phyloP scores from a whole-genome alignment of 2,797 vertebrate species.

The Aphelocoma californica region DNA sequence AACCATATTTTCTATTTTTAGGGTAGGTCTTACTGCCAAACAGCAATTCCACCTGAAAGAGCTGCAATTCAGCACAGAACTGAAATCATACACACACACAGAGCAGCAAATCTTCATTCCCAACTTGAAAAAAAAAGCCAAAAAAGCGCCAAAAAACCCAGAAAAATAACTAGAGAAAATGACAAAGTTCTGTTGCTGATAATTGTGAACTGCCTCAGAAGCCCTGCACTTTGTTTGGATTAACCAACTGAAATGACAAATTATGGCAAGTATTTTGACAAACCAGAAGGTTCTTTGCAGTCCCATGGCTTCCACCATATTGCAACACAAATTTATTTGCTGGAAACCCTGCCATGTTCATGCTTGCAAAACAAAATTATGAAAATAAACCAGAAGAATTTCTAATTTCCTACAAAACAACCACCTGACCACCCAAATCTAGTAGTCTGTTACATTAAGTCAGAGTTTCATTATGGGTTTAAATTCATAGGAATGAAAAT shows the following conservation, averaged over 20 bases:
- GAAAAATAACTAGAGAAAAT: not conserved
- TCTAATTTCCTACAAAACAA: not conserved
- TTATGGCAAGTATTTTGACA: not conserved
- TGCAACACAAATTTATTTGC: not conserved
- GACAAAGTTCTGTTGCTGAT: not conserved
- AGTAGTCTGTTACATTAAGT: not conserved
- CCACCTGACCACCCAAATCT: not conserved
- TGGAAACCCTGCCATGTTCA: not conserved
- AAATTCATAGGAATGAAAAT: not conserved
- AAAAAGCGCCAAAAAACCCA: not conserved
- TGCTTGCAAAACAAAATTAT: not conserved
- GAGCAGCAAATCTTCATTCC: not conserved
- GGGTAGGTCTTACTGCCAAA: not conserved
- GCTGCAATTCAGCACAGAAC: not conserved
- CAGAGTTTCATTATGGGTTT: not conserved
- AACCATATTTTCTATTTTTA: conserved; percentile 3
- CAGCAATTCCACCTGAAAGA: not conserved
- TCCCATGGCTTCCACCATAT: not conserved
- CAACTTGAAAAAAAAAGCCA: not conserved
- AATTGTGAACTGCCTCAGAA: not conserved
- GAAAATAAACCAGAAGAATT: not conserved
- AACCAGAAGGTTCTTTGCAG: not conserved
- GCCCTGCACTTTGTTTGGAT: not conserved
- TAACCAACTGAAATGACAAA: not conserved
- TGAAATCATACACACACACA: not conserved